These are phyloP conservation scores for Melanotaenia pygmaea DNA, from an alignment of 2,797 vertebrate species.

Conservation along the genomic window DNA sequence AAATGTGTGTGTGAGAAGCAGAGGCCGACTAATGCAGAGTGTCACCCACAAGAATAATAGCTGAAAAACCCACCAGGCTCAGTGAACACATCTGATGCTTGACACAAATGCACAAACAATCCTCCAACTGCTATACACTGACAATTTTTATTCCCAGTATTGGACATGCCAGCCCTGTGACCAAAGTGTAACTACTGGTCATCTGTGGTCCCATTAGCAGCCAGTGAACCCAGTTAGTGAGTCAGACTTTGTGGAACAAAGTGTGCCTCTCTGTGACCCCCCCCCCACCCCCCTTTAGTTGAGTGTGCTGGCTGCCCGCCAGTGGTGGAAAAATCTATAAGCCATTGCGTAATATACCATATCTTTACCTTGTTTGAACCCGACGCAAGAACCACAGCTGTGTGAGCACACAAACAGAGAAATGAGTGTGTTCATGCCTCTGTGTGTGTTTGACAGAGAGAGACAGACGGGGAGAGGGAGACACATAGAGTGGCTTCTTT, in stretches of 20 bases:
- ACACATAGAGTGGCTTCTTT: conserved; percentile 64
- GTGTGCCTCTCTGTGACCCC: conserved; percentile 73
- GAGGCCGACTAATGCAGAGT: conserved; percentile 52
- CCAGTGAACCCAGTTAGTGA: conserved; percentile 67
- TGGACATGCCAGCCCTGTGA: conserved; percentile 22
- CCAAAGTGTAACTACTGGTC: conserved; percentile 49
- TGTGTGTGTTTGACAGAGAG: conserved; percentile 19
- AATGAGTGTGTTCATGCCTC: conserved; percentile 45
- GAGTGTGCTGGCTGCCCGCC: conserved; percentile 74
- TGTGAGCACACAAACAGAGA: conserved; percentile 65
- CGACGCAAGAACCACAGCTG: conserved; percentile 74
- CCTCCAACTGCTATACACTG: background rate
- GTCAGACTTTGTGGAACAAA: conserved; percentile 81
- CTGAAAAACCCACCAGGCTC: conserved; percentile 52
- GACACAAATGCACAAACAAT: conserved; percentile 17
- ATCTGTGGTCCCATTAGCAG: conserved; percentile 50
- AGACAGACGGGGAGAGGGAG: conserved; percentile 28
- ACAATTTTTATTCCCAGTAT: conserved; percentile 13
- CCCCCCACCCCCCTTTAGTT: conserved; percentile 34
- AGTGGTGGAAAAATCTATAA: conserved; percentile 83
- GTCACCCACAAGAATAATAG: conserved; percentile 34
- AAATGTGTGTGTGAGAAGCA: conserved; percentile 37
- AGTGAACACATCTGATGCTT: conserved; percentile 44
- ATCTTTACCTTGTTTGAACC: conserved; percentile 86
- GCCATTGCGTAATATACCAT: conserved; percentile 83